A percentile compares a stretch with the other conserved stretches of the same genome.
Conservation (phyloP, 2,113 vertebrate species). For the Ardeotis arabs region DNA sequence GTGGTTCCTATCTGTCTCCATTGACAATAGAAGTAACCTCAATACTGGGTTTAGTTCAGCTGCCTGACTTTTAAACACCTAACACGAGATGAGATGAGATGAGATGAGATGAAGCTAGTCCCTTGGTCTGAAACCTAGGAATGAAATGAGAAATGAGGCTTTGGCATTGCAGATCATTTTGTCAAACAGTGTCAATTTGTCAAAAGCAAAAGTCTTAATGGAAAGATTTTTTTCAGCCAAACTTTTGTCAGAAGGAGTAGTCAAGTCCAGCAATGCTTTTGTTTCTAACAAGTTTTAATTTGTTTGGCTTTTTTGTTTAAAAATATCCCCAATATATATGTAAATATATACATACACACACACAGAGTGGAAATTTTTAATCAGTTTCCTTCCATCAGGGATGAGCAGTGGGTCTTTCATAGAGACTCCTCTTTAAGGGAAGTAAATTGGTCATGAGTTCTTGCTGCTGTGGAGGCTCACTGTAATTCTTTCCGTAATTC, state of each 20-base stretch:
- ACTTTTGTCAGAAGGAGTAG: neutral
- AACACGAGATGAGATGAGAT: neutral
- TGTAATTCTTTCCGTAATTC: neutral
- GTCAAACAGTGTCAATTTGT: neutral
- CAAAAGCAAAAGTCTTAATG: neutral
- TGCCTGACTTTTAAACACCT: neutral
- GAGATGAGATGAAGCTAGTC: neutral
- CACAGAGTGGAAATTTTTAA: neutral
- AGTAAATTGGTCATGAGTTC: neutral
- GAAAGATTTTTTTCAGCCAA: neutral
- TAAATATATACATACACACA: neutral
- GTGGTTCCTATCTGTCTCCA: neutral
- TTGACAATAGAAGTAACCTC: neutral
- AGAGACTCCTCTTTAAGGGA: neutral
- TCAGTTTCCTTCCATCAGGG: neutral
- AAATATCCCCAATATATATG: neutral
- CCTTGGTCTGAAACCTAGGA: neutral
- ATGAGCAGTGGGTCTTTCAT: neutral
- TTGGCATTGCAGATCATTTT: neutral
- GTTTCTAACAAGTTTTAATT: neutral
- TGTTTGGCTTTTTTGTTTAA: neutral
- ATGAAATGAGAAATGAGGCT: neutral
- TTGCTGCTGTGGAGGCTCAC: neutral
- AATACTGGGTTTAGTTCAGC: neutral
- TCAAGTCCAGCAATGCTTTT: neutral